Evolutionary conservation across 2,113 vertebrate genomes (phyloP).

Genomic region (Petroica traversi): DNA sequence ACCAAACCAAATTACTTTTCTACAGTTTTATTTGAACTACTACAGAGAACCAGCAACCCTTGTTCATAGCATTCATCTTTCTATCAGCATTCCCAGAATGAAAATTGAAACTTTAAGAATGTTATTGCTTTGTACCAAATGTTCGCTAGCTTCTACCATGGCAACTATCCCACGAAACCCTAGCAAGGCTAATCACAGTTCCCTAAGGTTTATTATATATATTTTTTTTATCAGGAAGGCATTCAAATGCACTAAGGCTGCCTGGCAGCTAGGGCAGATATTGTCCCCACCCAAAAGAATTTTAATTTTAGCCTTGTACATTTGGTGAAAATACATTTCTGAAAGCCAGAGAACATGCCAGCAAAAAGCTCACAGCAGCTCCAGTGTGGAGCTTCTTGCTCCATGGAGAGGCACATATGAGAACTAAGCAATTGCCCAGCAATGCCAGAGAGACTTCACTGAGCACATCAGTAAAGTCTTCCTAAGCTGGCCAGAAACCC

Average conservation of each 20-base stretch:
- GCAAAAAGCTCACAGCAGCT: not conserved
- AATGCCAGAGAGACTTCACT: not conserved
- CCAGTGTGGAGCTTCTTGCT: not conserved
- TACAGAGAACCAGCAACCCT: not conserved
- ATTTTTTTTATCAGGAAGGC: not conserved
- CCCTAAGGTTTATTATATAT: conserved; percentile 47
- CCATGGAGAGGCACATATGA: not conserved
- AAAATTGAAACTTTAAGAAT: conserved; percentile 65
- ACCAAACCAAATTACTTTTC: not conserved
- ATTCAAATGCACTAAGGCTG: not conserved
- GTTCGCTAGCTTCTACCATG: conserved; percentile 17
- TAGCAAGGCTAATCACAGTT: conserved; percentile 46
- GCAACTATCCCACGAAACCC: conserved; percentile 57
- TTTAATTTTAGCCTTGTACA: not conserved
- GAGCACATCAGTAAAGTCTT: conserved; percentile 17
- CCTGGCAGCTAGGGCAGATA: not conserved
- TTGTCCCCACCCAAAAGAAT: not conserved
- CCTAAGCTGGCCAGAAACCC: conserved; percentile 47
- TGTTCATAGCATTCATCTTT: conserved; percentile 35
- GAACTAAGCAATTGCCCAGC: not conserved
- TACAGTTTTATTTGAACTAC: not conserved
- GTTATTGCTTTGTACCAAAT: conserved; percentile 46
- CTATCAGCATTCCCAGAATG: conserved; percentile 44
- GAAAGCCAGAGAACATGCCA: not conserved
- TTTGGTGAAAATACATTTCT: not conserved